A percentile compares a stretch with the other conserved stretches of the same genome.
Evolutionary conservation across 2,888 invertebrate genomes (phyloP).

Genomic region (Cotesia congregata): DNA sequence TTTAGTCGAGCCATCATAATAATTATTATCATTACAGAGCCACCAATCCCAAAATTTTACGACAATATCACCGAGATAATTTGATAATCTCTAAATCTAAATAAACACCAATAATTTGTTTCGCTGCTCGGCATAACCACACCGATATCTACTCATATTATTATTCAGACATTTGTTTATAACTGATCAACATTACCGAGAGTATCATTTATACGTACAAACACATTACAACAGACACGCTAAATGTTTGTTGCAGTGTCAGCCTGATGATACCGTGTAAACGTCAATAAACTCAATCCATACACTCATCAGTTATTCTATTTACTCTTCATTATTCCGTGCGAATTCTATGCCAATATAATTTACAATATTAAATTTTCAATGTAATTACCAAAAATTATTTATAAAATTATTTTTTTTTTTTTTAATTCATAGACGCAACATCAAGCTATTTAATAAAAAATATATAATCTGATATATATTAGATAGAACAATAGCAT

Average conservation of each 20-base stretch:
- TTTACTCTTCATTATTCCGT: slow-evolving; percentile 8
- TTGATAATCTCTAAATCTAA: slow-evolving; percentile 46
- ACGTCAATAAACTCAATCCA: slow-evolving; percentile 15
- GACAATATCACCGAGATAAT: slow-evolving; percentile 44
- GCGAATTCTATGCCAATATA: background rate
- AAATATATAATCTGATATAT: no score
- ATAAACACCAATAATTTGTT: slow-evolving; percentile 51
- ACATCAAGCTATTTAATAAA: no score
- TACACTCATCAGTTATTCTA: slow-evolving; percentile 14
- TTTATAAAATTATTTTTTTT: no score
- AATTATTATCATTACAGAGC: background rate
- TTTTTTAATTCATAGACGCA: no score
- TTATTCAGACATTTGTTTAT: slow-evolving; percentile 22
- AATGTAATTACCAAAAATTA: no score
- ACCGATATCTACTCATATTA: slow-evolving; percentile 51
- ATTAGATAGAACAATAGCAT: no score
- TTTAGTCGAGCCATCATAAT: background rate
- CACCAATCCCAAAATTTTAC: background rate
- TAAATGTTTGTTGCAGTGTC: slow-evolving; percentile 47
- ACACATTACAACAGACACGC: slow-evolving; percentile 51
- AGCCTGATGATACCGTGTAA: slow-evolving; percentile 43
- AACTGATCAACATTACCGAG: slow-evolving; percentile 41
- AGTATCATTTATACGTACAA: slow-evolving; percentile 51
- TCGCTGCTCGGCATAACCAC: slow-evolving; percentile 47
- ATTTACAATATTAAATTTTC: background rate